phyloP scores from a whole-genome alignment of 2,113 vertebrate genomes.

The Eclectus roratus region DNA sequence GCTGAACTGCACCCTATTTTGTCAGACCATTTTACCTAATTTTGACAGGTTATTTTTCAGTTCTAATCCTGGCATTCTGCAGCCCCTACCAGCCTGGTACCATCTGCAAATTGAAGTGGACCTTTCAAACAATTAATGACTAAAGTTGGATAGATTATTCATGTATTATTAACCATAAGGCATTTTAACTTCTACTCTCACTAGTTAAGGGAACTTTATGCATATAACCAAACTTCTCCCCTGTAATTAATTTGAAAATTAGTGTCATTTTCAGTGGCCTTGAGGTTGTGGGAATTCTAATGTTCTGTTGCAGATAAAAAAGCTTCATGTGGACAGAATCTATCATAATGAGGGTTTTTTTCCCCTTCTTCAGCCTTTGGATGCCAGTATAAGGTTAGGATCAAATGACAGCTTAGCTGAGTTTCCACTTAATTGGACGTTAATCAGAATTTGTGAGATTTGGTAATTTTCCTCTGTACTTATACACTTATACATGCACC shows the following conservation, averaged over 20 bases:
- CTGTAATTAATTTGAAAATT: neutral
- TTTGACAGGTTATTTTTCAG: neutral
- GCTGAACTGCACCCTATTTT: neutral
- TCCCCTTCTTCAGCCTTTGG: neutral
- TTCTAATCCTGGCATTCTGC: neutral
- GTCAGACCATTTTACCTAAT: neutral
- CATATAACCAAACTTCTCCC: neutral
- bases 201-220: neutral
- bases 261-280: neutral
- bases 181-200: neutral
- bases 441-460: neutral
- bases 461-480: neutral
- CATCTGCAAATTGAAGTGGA: neutral
- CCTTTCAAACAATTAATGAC: slow-evolving; percentile 2
- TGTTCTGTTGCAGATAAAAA: neutral
- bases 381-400: neutral
- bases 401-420: neutral
- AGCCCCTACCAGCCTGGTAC: neutral
- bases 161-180: neutral
- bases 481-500: neutral
- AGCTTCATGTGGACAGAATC: neutral
- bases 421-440: neutral
- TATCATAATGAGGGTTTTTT: neutral
- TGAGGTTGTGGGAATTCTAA: neutral
- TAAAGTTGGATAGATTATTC: neutral